Conservation (phyloP, 2,888 invertebrate species). For the Euclidia mi region DNA sequence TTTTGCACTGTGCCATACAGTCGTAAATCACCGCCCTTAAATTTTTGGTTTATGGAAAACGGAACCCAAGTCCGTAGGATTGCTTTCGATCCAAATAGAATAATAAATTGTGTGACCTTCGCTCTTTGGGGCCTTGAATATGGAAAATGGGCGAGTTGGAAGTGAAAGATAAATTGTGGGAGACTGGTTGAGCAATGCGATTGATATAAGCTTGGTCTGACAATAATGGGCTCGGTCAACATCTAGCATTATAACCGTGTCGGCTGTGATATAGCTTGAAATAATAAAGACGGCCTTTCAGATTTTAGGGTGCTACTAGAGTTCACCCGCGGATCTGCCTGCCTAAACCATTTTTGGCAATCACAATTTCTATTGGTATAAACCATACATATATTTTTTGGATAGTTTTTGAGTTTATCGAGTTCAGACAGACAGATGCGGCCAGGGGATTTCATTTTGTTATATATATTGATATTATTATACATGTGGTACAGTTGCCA, state of each 20-base stretch:
- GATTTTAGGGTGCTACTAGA: too few species aligned
- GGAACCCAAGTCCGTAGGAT: slow-evolving; percentile 25
- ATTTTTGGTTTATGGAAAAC: slow-evolving; percentile 42
- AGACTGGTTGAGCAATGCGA: slow-evolving; percentile 34
- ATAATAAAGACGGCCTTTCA: too few species aligned
- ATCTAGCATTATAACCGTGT: slow-evolving; percentile 26
- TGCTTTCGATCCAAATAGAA: slow-evolving; percentile 41
- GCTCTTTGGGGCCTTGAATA: slow-evolving; percentile 34
- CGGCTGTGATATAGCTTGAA: background rate
- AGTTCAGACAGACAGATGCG: too few species aligned
- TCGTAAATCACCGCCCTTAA: slow-evolving; percentile 53
- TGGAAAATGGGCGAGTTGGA: slow-evolving; percentile 23
- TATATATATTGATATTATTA: too few species aligned
- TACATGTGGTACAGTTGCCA: too few species aligned
- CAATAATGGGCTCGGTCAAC: slow-evolving; percentile 24
- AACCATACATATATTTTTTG: too few species aligned
- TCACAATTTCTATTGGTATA: too few species aligned
- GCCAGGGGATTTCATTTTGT: too few species aligned
- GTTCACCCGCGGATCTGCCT: too few species aligned
- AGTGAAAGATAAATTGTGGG: slow-evolving; percentile 39
- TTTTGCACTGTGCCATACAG: slow-evolving; percentile 45
- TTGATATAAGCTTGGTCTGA: slow-evolving; percentile 28
- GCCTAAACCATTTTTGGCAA: too few species aligned
- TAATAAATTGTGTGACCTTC: slow-evolving; percentile 42
- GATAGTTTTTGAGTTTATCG: too few species aligned